Percentiles rank a stretch among this genome's conserved stretches.
phyloP scores from a whole-genome alignment of 2,113 vertebrate species.

The Phoenicopterus ruber region DNA sequence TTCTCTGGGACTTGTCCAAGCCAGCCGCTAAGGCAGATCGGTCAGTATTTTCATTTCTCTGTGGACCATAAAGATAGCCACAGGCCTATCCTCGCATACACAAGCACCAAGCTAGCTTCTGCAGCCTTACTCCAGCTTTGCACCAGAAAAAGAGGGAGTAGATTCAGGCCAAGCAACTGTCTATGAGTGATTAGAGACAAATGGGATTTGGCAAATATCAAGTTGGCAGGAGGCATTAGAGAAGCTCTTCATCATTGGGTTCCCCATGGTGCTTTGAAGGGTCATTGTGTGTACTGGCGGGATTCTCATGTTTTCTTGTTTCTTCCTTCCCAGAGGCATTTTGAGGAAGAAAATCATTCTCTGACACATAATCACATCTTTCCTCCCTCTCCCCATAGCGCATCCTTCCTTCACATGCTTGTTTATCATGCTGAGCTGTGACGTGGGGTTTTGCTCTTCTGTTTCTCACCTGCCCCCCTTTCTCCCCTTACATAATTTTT shows the following conservation, averaged over 20 bases:
- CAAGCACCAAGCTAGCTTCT: background rate
- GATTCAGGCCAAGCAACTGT: conserved; percentile 1
- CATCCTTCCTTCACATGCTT: background rate
- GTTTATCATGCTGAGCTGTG: background rate
- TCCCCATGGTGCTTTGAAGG: conserved; percentile 9
- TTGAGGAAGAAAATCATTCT: background rate
- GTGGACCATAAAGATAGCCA: background rate
- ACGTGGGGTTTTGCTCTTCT: background rate
- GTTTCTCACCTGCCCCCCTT: background rate
- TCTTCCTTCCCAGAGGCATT: background rate
- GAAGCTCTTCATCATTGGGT: background rate
- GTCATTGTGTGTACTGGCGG: background rate
- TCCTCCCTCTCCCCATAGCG: background rate
- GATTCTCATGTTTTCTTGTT: conserved; percentile 14
- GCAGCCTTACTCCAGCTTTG: background rate
- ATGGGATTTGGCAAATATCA: background rate
- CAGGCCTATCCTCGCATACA: background rate
- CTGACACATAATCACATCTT: background rate
- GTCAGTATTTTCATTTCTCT: background rate
- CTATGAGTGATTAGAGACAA: conserved; percentile 38
- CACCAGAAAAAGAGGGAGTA: background rate
- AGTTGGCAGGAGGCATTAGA: conserved; percentile 21
- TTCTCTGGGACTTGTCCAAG: background rate
- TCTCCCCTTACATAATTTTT: background rate
- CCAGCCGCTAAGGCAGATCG: background rate